Evolutionary conservation across 2,888 invertebrate genomes (phyloP), one percentile per base, ranked within the genome.

Genomic region (Ornithoptera priamus): DNA sequence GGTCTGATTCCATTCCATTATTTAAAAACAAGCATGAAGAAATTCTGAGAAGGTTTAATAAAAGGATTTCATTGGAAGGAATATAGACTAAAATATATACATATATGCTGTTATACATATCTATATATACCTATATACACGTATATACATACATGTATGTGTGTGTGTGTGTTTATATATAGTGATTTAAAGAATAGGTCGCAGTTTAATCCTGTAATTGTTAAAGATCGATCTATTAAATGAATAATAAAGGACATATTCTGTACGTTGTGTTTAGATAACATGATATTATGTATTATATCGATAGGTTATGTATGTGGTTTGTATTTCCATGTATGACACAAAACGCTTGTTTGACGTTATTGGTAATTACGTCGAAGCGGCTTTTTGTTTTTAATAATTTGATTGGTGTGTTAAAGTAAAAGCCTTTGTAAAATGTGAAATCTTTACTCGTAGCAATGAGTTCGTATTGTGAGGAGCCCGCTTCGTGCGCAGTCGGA

Each of bases 401-500:
- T 5, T 62, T 62, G 17, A 53, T 53, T 18, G 20, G 58, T 59
- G 46, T 62, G 39, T 60, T 61, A 50, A n/a, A 39, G 56, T 62
- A 56, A 62, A 67, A 56, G 56, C 67, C 39, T 42, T 24, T 62
- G 62, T 62, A 57, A 62, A 67, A 62, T 57, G 67, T 67, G 66
- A 67, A 58, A 70, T 65, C 62, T 75, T 71, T 72, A 71, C 72
- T 69, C 72, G 42, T 36, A 24, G 67, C 72, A 53, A 53, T 62
- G 70, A 72, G 63, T 65, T 72, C 71, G 72, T 73, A 72, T 68
- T 75, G 75, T 69, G 42, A 22, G 70, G 46, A 59, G 22, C 17
- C 46, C 68, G 58, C 70, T 74, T 86, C 88, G 87, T 83, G 78
- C 77, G 73, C 76, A 74, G 75, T 85, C 88, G 85, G 83, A 72